Percentiles rank a stretch among this genome's conserved stretches.
Conservation (phyloP, 2,888 invertebrate species). For the Amphipyra berbera region DNA sequence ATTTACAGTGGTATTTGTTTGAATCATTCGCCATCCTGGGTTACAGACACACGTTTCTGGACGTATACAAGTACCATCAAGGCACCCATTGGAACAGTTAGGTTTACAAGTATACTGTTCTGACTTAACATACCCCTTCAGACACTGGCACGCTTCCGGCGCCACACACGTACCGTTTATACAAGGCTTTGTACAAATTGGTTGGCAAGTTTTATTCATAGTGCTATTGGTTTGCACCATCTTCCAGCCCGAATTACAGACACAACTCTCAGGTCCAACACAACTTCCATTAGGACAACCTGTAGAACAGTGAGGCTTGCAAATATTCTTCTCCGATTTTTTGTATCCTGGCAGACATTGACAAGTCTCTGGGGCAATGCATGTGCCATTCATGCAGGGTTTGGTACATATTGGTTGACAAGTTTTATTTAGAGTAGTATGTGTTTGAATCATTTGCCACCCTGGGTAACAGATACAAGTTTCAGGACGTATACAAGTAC, state of each 20-base stretch:
- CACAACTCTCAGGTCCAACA: slow-evolving; percentile 21
- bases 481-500: slow-evolving; percentile 12
- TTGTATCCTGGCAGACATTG: slow-evolving; percentile 16
- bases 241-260: slow-evolving; percentile 17
- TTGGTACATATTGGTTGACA: slow-evolving; percentile 20
- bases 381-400: slow-evolving; percentile 18
- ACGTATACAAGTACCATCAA: slow-evolving; percentile 17
- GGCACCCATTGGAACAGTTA: slow-evolving; percentile 15
- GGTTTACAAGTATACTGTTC: slow-evolving; percentile 15
- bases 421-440: neutral
- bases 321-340: neutral
- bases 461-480: slow-evolving; percentile 10
- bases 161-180: slow-evolving; percentile 19
- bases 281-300: slow-evolving; percentile 25
- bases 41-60: slow-evolving; percentile 24
- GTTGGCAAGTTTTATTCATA: slow-evolving; percentile 11
- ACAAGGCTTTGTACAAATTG: slow-evolving; percentile 27
- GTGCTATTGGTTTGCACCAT: neutral
- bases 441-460: neutral
- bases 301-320: slow-evolving; percentile 10
- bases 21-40: slow-evolving; percentile 12
- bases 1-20: neutral
- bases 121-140: slow-evolving; percentile 12
- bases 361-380: slow-evolving; percentile 28
- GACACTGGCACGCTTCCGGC: slow-evolving; percentile 39